A percentile compares a stretch with the other conserved stretches of the same genome.
phyloP scores from a whole-genome alignment of 23 tunicate genomes.

The Ascidia mentula region DNA sequence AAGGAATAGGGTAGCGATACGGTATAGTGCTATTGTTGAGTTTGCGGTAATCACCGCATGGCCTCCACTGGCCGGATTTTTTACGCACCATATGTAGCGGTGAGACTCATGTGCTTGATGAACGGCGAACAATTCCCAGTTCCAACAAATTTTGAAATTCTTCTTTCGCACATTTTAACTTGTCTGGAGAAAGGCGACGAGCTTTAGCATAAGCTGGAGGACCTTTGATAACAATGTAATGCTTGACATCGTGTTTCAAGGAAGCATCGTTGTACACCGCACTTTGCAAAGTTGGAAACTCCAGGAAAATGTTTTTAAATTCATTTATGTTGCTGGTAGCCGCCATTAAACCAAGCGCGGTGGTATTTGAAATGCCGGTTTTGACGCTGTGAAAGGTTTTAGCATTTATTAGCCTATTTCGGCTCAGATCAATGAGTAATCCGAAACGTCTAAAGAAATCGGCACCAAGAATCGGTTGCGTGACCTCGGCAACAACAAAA shows the following conservation, averaged over 20 bases:
- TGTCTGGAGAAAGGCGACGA: conserved; percentile 25
- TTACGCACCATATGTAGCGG: conserved; percentile 36
- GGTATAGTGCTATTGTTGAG: conserved; percentile 18
- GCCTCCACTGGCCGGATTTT: conserved; percentile 15
- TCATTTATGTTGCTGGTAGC: neutral
- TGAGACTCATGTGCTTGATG: conserved; percentile 1
- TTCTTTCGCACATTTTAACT: neutral
- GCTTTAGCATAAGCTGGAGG: conserved; percentile 25
- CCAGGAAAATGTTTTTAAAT: conserved; percentile 1
- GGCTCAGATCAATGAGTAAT: neutral
- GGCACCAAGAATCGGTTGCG: conserved; percentile 13
- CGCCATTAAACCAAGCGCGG: neutral
- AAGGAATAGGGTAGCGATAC: conserved; percentile 30
- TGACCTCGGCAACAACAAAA: neutral
- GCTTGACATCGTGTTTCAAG: conserved; percentile 18
- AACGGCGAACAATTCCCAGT: neutral
- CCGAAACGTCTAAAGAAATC: conserved; percentile 4
- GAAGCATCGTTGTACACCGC: neutral
- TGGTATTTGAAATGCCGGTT: neutral
- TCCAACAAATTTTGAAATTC: neutral
- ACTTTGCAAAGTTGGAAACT: neutral
- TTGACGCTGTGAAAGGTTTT: neutral
- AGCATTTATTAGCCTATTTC: neutral
- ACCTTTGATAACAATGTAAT: conserved; percentile 14
- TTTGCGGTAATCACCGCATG: conserved; percentile 30